These are phyloP conservation scores for Dasysyrphus tricinctus DNA, from an alignment of 2,888 invertebrate genomes.

Conservation along the genomic window DNA sequence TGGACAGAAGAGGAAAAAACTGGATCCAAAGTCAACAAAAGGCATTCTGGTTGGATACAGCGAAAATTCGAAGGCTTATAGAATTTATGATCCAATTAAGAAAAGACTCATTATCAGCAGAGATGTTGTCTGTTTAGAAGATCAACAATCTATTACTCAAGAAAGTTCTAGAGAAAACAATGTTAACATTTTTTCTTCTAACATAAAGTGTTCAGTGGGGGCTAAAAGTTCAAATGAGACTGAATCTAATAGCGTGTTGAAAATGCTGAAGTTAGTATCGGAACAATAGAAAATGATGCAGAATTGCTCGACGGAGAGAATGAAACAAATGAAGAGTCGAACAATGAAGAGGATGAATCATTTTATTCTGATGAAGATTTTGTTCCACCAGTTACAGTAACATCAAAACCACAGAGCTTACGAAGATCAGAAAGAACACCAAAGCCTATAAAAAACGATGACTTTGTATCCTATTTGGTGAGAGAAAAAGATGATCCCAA, in stretches of 20 bases:
- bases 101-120: not conserved
- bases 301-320: not conserved
- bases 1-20: too few species aligned
- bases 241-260: too few species aligned
- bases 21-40: too few species aligned
- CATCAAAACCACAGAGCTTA: not conserved
- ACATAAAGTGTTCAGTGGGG: not conserved
- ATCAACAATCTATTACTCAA: not conserved
- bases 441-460: not conserved
- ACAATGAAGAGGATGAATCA: not conserved
- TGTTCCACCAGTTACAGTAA: not conserved
- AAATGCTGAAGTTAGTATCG: too few species aligned
- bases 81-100: conserved; percentile 4
- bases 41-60: too few species aligned
- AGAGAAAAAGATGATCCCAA: not conserved
- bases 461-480: not conserved
- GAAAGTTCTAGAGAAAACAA: too few species aligned
- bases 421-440: not conserved
- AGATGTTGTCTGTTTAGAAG: not conserved
- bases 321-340: not conserved
- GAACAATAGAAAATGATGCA: too few species aligned
- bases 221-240: not conserved
- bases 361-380: conserved; percentile 4
- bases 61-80: not conserved
- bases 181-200: not conserved